phyloP scores from a whole-genome alignment of 1,140 invertebrate species.

The Drosophila pseudoananassae region DNA sequence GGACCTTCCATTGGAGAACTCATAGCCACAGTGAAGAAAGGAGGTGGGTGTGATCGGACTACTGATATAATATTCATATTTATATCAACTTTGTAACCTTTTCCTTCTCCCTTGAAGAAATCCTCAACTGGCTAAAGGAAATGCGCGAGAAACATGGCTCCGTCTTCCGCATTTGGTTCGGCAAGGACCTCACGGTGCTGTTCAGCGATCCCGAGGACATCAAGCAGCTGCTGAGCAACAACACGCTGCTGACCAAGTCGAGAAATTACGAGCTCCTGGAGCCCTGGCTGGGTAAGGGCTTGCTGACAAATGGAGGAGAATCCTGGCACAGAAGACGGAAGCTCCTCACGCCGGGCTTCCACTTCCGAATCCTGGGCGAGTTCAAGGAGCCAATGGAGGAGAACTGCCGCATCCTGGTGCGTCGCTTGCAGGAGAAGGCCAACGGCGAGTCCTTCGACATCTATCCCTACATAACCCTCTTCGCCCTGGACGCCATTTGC shows the following conservation, averaged over 20 bases:
- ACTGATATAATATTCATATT: too few relatives aligned
- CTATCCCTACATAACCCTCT: constrained; percentile 88
- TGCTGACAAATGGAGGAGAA: constrained; percentile 87
- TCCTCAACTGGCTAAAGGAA: constrained; percentile 61
- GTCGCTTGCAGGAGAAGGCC: constrained; percentile 59
- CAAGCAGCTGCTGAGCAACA: constrained; percentile 87
- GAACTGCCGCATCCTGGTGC: constrained; percentile 83
- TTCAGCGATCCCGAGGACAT: constrained; percentile 76
- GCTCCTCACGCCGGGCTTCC: constrained; percentile 94
- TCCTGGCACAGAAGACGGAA: constrained; percentile 93
- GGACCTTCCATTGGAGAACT: constrained; percentile 67
- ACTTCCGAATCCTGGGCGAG: constrained; percentile 93
- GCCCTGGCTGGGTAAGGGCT: constrained; percentile 88
- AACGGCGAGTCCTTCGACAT: constrained; percentile 86
- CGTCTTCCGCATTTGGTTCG: constrained; percentile 79
- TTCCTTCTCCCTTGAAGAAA: constrained; percentile 29
- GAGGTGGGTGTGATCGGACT: constrained; percentile 45
- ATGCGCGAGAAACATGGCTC: constrained; percentile 60
- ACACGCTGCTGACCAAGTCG: constrained; percentile 85
- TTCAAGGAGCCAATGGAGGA: constrained; percentile 88
- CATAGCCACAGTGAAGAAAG: constrained; percentile 74
- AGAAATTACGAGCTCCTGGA: constrained; percentile 85
- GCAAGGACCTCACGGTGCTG: constrained; percentile 76
- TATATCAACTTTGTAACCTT: too few relatives aligned
- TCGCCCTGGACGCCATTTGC: constrained; percentile 91